Evolutionary conservation across 2,113 vertebrate genomes (phyloP).

Genomic region (Chionodraco myersi): DNA sequence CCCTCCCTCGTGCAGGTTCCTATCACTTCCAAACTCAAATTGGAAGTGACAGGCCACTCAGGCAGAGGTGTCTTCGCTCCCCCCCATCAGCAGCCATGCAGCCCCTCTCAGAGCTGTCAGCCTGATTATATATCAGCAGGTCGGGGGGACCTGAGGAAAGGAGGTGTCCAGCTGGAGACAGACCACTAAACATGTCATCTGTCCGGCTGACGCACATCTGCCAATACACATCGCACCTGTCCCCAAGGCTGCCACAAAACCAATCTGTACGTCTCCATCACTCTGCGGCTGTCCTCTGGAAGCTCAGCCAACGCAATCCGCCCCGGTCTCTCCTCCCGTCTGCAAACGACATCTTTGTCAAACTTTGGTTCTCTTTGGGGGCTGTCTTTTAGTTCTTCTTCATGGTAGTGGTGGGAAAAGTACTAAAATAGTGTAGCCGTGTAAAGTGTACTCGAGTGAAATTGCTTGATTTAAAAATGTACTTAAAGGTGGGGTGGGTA

Average conservation of each 20-base stretch:
- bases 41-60: conserved; percentile 83
- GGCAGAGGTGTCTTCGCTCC: conserved; percentile 68
- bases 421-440: too few relatives aligned
- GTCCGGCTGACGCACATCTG: conserved; percentile 70
- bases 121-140: conserved; percentile 80
- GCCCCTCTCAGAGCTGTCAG: conserved; percentile 74
- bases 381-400: background rate
- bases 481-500: too few relatives aligned
- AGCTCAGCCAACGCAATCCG: conserved; percentile 4
- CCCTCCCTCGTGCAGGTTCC: conserved; percentile 62
- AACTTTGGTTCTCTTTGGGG: background rate
- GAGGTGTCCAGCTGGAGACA: conserved; percentile 74
- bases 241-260: conserved; percentile 57
- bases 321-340: background rate
- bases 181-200: conserved; percentile 69
- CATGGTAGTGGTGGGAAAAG: too few relatives aligned
- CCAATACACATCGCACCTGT: conserved; percentile 60
- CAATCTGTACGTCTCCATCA: conserved; percentile 52
- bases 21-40: conserved; percentile 74
- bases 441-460: too few relatives aligned
- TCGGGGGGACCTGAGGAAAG: conserved; percentile 49
- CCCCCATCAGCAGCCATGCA: conserved; percentile 73
- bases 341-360: background rate
- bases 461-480: too few relatives aligned
- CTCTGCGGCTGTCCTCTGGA: conserved; percentile 13